A percentile compares a stretch with the other conserved stretches of the same genome.
These are phyloP conservation scores for Pelochelys cantorii DNA, from an alignment of 2,797 vertebrate species.

Conservation along the genomic window DNA sequence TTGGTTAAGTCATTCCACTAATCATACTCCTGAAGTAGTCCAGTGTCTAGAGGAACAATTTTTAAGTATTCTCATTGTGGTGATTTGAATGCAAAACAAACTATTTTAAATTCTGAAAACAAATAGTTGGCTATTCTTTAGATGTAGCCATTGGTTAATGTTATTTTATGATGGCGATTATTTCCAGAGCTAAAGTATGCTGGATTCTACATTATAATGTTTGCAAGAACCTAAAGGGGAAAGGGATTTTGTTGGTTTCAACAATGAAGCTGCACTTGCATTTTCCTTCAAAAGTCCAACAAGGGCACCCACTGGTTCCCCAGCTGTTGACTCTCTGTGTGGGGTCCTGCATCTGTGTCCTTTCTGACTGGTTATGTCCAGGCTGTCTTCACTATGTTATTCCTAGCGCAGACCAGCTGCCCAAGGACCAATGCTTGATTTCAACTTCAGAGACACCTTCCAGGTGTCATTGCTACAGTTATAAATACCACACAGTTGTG, in stretches of 20 bases:
- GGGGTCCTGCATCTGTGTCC: background rate
- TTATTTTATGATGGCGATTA: background rate
- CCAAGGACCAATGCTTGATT: background rate
- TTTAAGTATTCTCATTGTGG: background rate
- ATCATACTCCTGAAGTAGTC: background rate
- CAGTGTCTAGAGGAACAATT: slow-evolving; percentile 8
- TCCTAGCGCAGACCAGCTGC: background rate
- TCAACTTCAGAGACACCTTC: background rate
- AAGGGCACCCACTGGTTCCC: background rate
- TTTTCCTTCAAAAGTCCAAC: background rate
- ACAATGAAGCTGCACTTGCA: background rate
- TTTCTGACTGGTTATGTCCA: background rate
- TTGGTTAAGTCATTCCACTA: background rate
- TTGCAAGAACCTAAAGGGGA: background rate
- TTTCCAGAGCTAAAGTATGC: background rate
- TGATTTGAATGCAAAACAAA: slow-evolving; percentile 9
- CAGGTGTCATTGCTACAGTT: background rate
- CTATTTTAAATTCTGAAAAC: background rate
- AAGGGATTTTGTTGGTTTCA: background rate
- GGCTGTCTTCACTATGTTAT: background rate
- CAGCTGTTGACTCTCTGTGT: background rate
- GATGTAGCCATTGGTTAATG: background rate
- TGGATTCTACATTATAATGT: background rate
- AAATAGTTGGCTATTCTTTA: slow-evolving; percentile 19
- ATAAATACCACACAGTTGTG: background rate